Evolutionary conservation across 2,888 invertebrate species (phyloP), one percentile per base, ranked within the genome.

Genomic region (Liopterus haemorrhoidalis): DNA sequence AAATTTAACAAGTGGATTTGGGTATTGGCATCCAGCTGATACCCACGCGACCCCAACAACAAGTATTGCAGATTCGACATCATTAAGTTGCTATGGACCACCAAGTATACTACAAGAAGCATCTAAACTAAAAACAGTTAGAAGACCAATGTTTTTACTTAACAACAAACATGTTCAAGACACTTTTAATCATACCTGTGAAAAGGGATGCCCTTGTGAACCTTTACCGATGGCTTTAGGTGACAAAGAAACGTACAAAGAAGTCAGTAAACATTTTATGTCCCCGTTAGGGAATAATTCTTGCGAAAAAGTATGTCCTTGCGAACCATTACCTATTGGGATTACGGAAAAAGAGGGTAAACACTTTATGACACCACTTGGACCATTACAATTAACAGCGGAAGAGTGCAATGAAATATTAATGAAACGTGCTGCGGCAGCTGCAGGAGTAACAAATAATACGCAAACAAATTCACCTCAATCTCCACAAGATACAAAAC

Each of bases 321-420:
- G 46, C 24, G 44, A 44, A 24, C 48, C 36, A 20, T 22, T 41
- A 8, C 44, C 43, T 4, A 39, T 40, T 14, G 25, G 41, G n/a
- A 22, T 32, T 12, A 27, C 19, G 2, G 41, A 48, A 30, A 35
- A 46, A 31, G 44, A 50, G 11, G 33, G 44, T 19, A 79, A 79
- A 61, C 80, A 81, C 52, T 83, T 82, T 61, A 78, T 79, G 76
- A 80, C 82, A 49, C 81, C 82, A 3, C 70, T 83, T 40, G 84
- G 84, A 32, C 82, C 83, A 5, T 70, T 84, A 50, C 83, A 84
- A 60, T 67, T 84, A 12, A 84, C 83, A 1, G 81, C 81, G 1
- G 84, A 84, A 64, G 83, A 84, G 73, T 84, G 82, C 69, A 83
- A 83, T 65, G 83, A 84, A 67, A 83, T 84, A 51, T 68, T 84